phyloP scores from a whole-genome alignment of 2,888 invertebrate genomes.

The Pollenia griseotomentosa region DNA sequence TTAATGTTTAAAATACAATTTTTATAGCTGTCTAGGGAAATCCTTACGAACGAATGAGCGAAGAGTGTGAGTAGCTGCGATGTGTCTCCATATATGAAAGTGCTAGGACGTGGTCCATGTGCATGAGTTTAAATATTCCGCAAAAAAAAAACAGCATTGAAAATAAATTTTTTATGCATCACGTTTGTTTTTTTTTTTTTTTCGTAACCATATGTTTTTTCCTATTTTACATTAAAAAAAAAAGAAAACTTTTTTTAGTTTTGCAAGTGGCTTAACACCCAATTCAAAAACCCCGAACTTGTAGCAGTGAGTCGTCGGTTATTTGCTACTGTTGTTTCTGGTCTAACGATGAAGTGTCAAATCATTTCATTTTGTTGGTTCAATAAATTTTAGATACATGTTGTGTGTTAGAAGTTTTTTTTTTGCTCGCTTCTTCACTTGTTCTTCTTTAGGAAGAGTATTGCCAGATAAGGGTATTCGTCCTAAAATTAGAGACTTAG shows the following conservation, averaged over 20 bases:
- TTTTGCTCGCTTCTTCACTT: not conserved
- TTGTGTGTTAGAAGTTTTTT: not conserved
- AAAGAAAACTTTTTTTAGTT: not conserved
- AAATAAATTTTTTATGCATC: conserved; percentile 64
- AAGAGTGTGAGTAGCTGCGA: conserved; percentile 15
- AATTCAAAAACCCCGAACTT: conserved; percentile 1
- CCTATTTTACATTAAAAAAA: conserved; percentile 50
- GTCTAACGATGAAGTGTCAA: conserved; percentile 82
- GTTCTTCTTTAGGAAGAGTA: not conserved
- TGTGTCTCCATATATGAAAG: conserved; percentile 1
- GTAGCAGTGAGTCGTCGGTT: not conserved
- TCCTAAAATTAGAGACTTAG: no score
- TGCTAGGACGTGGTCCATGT: conserved; percentile 32
- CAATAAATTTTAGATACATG: conserved; percentile 60
- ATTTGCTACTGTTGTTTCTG: conserved; percentile 49
- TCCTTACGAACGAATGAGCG: conserved; percentile 73
- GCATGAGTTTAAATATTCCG: not conserved
- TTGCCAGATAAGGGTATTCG: no score
- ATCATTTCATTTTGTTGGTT: conserved; percentile 76
- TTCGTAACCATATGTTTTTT: conserved; percentile 56
- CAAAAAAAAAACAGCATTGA: conserved; percentile 74
- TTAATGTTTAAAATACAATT: conserved; percentile 82
- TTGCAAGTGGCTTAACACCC: conserved; percentile 29
- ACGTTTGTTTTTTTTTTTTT: conserved; percentile 31
- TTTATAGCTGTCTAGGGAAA: conserved; percentile 84